Percentiles rank a stretch among this genome's conserved stretches.
Evolutionary conservation across 1,140 invertebrate genomes (phyloP).

Genomic region (Diachasma alloeum): DNA sequence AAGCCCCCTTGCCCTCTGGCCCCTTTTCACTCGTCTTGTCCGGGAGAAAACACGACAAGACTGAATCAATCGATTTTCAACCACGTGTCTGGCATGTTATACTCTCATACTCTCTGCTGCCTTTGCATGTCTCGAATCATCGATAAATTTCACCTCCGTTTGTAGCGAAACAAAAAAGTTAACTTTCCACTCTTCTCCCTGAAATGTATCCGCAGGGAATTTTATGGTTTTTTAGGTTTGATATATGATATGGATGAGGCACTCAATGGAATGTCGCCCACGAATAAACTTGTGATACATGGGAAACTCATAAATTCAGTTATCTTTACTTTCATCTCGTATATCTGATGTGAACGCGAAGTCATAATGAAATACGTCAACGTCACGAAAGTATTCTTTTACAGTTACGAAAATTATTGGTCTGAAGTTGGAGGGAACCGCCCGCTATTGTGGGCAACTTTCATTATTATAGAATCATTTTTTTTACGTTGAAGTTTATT

Average conservation of each 20-base stretch:
- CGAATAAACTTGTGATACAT: not conserved
- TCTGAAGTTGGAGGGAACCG: not conserved
- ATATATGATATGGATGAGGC: not conserved
- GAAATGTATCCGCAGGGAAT: not conserved
- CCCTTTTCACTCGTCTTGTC: not conserved
- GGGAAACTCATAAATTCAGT: not conserved
- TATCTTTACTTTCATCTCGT: not conserved
- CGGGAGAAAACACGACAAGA: not conserved
- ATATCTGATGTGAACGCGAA: not conserved
- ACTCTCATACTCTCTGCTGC: not conserved
- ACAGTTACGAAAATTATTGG: not conserved
- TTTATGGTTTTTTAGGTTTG: not conserved
- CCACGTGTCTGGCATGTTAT: conserved; percentile 3
- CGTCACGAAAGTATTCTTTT: not conserved
- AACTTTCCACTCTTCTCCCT: not conserved
- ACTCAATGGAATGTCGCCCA: not conserved
- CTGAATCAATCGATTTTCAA: conserved; percentile 5
- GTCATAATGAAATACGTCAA: not conserved
- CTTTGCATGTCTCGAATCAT: conserved; percentile 1
- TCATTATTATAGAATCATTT: not conserved
- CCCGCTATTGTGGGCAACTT: not conserved
- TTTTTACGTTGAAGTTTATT: not conserved
- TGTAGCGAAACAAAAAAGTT: not conserved
- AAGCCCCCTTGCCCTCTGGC: not conserved
- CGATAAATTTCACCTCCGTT: conserved; percentile 2